These are phyloP conservation scores for Acleris cristana DNA, from an alignment of 2,888 invertebrate genomes.

Conservation along the genomic window DNA sequence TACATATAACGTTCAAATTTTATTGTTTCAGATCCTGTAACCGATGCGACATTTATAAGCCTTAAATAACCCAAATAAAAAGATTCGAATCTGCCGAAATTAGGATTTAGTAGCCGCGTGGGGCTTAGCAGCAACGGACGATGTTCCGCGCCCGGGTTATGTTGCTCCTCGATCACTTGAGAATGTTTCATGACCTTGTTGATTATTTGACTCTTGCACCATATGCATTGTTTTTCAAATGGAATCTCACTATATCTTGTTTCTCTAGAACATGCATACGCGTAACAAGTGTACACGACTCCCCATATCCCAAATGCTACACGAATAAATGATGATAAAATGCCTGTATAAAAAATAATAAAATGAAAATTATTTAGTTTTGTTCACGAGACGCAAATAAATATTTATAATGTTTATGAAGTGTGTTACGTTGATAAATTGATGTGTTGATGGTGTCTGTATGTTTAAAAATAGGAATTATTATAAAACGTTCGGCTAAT, in stretches of 20 bases:
- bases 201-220: constrained; percentile 31
- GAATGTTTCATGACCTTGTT: constrained; percentile 48
- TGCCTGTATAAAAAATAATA: not conserved
- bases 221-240: constrained; percentile 27
- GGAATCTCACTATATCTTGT: constrained; percentile 36
- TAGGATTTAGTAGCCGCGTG: not conserved
- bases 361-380: constrained; percentile 8
- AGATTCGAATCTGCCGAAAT: constrained; percentile 1
- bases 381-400: constrained; percentile 34
- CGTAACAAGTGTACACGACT: constrained; percentile 1
- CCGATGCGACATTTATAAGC: constrained; percentile 14
- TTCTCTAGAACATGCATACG: constrained; percentile 9
- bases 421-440: constrained; percentile 45
- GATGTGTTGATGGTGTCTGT: constrained; percentile 55
- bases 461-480: constrained; percentile 45
- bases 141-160: constrained; percentile 40
- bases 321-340: constrained; percentile 11
- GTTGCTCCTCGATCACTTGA: constrained; percentile 51
- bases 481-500: constrained; percentile 48
- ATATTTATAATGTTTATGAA: constrained; percentile 29
- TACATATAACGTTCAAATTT: not conserved
- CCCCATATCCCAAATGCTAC: constrained; percentile 1
- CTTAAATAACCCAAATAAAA: constrained; percentile 29
- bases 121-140: not conserved
- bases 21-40: constrained; percentile 26